Evolutionary conservation across 2,113 vertebrate species (phyloP).

Genomic region (Mobula hypostoma): DNA sequence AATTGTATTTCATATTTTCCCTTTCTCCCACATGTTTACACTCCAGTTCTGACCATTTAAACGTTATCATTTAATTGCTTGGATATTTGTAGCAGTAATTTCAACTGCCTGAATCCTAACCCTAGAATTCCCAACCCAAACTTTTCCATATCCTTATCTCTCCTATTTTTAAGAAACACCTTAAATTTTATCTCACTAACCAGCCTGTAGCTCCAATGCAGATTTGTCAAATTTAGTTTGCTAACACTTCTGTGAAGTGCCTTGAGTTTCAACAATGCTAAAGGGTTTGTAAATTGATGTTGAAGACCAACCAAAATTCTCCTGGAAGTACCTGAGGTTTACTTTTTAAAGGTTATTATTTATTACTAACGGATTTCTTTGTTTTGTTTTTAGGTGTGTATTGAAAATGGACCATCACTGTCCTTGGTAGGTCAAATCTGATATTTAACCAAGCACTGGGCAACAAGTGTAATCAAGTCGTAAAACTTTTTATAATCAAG

Average conservation of each 20-base stretch:
- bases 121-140: not conserved
- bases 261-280: not conserved
- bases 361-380: not conserved
- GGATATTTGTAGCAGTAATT: not conserved
- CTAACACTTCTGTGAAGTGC: not conserved
- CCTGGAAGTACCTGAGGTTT: not conserved
- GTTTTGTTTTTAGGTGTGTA: conserved; percentile 69
- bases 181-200: too few relatives aligned
- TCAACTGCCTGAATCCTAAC: not conserved
- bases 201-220: too few relatives aligned
- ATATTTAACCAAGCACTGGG: not conserved
- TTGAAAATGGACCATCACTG: conserved; percentile 99
- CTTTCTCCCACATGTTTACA: not conserved
- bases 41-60: not conserved
- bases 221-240: not conserved
- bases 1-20: not conserved
- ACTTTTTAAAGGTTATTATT: not conserved
- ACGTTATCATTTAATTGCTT: not conserved
- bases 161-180: not conserved
- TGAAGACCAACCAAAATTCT: too few relatives aligned
- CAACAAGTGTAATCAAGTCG: not conserved
- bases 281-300: too few relatives aligned
- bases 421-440: conserved; percentile 72
- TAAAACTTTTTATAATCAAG: not conserved
- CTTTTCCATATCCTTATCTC: not conserved